Evolutionary conservation across 1,140 invertebrate species (phyloP).

Genomic region (Caenorhabditis inopinata): DNA sequence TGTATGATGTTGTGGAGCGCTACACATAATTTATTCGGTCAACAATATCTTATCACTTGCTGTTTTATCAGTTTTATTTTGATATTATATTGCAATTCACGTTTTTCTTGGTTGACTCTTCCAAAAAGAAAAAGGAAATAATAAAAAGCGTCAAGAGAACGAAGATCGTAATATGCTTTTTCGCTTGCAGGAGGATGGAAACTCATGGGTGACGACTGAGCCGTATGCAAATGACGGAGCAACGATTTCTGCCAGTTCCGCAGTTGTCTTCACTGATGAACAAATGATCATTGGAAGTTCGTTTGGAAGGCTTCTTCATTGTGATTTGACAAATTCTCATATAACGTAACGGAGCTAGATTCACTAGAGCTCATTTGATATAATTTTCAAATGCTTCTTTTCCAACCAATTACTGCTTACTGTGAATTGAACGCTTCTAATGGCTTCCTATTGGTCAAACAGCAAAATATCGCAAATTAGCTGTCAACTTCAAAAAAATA

Average conservation of each 20-base stretch:
- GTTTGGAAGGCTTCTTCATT: conserved; percentile 5
- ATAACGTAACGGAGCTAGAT: background rate
- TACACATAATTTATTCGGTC: no score
- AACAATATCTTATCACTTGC: background rate
- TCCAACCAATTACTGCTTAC: no score
- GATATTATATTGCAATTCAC: no score
- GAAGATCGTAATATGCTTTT: background rate
- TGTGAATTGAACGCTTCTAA: no score
- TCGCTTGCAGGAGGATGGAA: conserved; percentile 34
- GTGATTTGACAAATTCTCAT: conserved; percentile 22
- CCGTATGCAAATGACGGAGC: conserved; percentile 48
- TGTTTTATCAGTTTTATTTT: no score
- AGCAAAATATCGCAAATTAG: no score
- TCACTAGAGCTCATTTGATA: background rate
- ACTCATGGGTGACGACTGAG: conserved; percentile 44
- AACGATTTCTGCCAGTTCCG: conserved; percentile 31
- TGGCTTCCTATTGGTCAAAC: no score
- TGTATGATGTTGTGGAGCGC: no score
- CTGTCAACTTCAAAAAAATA: no score
- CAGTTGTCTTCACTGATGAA: conserved; percentile 21
- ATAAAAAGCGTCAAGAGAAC: background rate
- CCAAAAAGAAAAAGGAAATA: no score
- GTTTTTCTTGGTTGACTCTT: background rate
- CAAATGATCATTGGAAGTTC: conserved; percentile 39
- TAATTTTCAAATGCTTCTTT: no score